Conservation (phyloP, 2,888 invertebrate genomes). For the Blastobasis adustella region DNA sequence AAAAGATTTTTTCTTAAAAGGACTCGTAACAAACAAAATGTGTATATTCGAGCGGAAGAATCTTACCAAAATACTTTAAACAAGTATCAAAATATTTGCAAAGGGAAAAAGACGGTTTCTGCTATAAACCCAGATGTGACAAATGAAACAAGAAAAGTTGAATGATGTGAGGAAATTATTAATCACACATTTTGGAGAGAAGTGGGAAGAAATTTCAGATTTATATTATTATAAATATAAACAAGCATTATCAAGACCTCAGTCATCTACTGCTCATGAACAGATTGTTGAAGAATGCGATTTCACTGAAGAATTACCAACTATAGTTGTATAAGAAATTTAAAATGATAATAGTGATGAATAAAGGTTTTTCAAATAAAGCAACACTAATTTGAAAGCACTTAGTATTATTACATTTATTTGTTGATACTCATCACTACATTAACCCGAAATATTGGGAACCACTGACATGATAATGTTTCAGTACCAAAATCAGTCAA, state of each 20-base stretch:
- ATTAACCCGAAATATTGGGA: too few species aligned
- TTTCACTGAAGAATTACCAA: constrained; percentile 10
- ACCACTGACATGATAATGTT: too few species aligned
- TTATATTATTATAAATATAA: constrained; percentile 11
- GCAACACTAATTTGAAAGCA: too few species aligned
- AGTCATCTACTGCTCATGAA: constrained; percentile 10
- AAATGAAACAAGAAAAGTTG: constrained; percentile 11
- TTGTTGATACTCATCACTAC: too few species aligned
- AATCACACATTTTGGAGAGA: constrained; percentile 10
- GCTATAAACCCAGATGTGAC: constrained; percentile 7
- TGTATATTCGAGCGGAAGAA: constrained; percentile 12
- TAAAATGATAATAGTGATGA: too few species aligned
- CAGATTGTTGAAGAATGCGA: constrained; percentile 9
- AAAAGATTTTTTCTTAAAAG: constrained; percentile 14
- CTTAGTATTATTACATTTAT: too few species aligned
- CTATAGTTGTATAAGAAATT: constrained; percentile 9
- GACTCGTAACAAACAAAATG: constrained; percentile 11
- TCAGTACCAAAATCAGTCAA: too few species aligned
- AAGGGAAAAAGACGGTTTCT: constrained; percentile 11
- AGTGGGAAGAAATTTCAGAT: constrained; percentile 8
- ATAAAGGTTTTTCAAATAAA: too few species aligned
- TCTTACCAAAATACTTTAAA: constrained; percentile 8
- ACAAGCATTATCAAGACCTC: constrained; percentile 11
- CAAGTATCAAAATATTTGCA: constrained; percentile 12
- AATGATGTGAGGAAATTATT: constrained; percentile 10